Evolutionary conservation across 2,113 vertebrate species (phyloP), one percentile per base, ranked within the genome.

Genomic region (Quiscalus mexicanus): DNA sequence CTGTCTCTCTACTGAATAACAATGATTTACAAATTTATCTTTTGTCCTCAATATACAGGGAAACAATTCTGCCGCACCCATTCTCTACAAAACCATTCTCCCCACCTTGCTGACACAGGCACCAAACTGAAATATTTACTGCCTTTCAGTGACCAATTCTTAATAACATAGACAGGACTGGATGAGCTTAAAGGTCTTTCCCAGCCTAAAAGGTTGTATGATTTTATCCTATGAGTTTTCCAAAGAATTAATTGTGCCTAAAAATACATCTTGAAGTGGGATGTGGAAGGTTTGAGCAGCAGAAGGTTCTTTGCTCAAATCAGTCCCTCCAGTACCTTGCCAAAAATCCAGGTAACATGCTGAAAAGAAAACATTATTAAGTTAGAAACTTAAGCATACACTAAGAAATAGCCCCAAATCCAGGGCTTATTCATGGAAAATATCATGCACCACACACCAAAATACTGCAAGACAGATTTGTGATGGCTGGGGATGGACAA

Each of bases 131-230:
- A 96, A 39, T 50, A 75, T 45, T 60, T 37, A 44, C 12, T 39
- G 30, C 5, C 11, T 39, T 56, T 56, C 49, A 80, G 1, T 33
- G 52, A 31, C 15, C 42, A 67, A 0, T 27, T 82, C n/a, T 41
- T 58, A 21, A 15, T 28, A 45, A 58, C 5, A 15, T 0, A 1
- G 5, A 2, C 0, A 1, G 45, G 27, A 67, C 11, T 50, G 3
- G 7, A 41, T 39, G 24, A 31, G 7, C 24, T 63, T 59, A 33
- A 28, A 52, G 15, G 11, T 53, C 13, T 70, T 62, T 41, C 47
- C 30, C n/a, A 76, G 10, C 17, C 10, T 19, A 30, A 47, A 83
- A 35, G 14, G 10, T 16, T 37, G 15, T 2, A 10, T 41, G 3
- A 27, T 47, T 69, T 67, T 47, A 35, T 33, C 7, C 18, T 37